Evolutionary conservation across 2,888 invertebrate species (phyloP).

Genomic region (Dermolepida albohirtum): DNA sequence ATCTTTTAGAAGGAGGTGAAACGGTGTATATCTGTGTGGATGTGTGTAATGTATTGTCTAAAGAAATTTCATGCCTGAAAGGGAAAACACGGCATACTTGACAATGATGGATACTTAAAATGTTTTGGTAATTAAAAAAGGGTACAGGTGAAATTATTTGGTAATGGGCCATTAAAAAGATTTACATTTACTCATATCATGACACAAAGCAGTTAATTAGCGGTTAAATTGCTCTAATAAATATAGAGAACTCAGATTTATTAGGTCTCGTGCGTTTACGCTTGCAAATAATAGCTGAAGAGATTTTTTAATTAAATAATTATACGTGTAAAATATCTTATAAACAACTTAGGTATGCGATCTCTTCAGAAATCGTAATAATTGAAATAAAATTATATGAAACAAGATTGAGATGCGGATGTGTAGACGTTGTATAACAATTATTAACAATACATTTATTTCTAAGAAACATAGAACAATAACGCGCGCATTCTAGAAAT

Average conservation of each 20-base stretch:
- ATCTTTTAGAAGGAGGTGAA: conserved; percentile 7
- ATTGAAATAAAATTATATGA: no score
- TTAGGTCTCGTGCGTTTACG: neutral
- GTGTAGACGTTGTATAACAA: no score
- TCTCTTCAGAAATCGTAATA: no score
- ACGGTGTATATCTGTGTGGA: neutral
- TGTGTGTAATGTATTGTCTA: neutral
- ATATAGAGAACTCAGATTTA: conserved; percentile 23
- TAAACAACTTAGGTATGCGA: no score
- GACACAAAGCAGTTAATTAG: conserved; percentile 34
- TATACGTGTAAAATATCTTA: neutral
- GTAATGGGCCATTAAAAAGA: conserved; percentile 37
- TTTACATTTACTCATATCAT: conserved; percentile 32
- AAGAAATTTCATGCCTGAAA: conserved; percentile 22
- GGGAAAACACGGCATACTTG: conserved; percentile 19
- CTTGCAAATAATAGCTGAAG: neutral
- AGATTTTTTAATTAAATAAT: conserved; percentile 14
- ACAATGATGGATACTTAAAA: conserved; percentile 35
- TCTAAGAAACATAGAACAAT: no score
- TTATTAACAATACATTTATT: no score
- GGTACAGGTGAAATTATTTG: conserved; percentile 35
- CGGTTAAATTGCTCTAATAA: conserved; percentile 34
- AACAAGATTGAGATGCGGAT: no score
- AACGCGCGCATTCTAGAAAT: no score
- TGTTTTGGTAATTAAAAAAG: conserved; percentile 32